Percentiles rank a stretch among this genome's conserved stretches.
Evolutionary conservation across 2,113 vertebrate genomes (phyloP).

Genomic region (Orthonyx spaldingii): DNA sequence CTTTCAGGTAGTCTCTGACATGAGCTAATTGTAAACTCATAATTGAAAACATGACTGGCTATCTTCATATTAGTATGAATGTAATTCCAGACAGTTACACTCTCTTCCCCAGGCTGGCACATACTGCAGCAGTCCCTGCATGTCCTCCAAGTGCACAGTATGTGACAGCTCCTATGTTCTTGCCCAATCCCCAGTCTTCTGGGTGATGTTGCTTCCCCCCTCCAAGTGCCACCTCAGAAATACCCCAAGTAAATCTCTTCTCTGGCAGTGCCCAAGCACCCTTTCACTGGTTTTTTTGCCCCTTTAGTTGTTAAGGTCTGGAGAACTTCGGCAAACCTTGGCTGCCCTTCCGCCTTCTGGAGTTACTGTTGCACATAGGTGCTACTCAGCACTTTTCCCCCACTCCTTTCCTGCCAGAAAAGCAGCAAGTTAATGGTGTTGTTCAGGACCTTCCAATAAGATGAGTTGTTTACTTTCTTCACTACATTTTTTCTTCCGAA

Average conservation of each 20-base stretch:
- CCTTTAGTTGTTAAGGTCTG: neutral
- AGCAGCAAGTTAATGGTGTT: neutral
- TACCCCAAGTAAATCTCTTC: neutral
- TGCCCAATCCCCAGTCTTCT: accelerated
- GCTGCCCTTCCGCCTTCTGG: neutral
- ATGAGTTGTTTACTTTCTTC: neutral
- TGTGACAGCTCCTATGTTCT: neutral
- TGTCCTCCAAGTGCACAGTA: accelerated
- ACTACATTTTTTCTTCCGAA: neutral
- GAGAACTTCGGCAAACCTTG: neutral
- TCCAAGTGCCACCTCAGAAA: neutral
- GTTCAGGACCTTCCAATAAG: neutral
- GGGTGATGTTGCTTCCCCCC: neutral
- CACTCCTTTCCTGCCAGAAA: neutral
- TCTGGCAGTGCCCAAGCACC: neutral
- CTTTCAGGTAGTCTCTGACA: neutral
- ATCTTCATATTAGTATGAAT: neutral
- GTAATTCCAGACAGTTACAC: neutral
- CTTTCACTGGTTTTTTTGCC: neutral
- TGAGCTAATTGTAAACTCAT: neutral
- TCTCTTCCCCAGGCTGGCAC: neutral
- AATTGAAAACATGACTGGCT: neutral
- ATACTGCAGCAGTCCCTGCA: neutral
- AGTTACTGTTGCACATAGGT: neutral
- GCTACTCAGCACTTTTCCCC: neutral